Conservation (phyloP, 2,888 invertebrate genomes). For the Caenorhabditis plicata region DNA sequence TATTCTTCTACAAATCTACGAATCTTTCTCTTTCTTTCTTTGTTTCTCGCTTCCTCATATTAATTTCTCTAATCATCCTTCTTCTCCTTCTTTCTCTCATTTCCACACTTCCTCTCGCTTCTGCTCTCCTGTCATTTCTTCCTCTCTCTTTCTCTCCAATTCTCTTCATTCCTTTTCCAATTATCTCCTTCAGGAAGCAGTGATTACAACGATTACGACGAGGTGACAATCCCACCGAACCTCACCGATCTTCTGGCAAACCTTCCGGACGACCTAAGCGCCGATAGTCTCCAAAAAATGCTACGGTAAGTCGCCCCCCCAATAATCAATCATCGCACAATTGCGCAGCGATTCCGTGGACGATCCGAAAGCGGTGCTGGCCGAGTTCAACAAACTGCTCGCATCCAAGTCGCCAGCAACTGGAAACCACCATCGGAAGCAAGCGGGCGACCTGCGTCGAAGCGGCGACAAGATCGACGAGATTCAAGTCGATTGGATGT, state of each 20-base stretch:
- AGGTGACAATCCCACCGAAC: constrained; percentile 63
- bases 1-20: too few relatives aligned
- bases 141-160: too few relatives aligned
- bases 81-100: too few relatives aligned
- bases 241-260: constrained; percentile 61
- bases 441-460: constrained; percentile 27
- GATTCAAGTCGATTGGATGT: constrained; percentile 60
- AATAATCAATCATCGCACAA: neutral
- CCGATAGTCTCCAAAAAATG: constrained; percentile 61
- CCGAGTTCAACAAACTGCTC: constrained; percentile 56
- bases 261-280: constrained; percentile 58
- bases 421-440: constrained; percentile 25
- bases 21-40: too few relatives aligned
- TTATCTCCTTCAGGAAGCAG: too few relatives aligned
- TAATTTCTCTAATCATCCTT: too few relatives aligned
- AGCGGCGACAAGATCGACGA: constrained; percentile 49
- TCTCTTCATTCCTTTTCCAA: too few relatives aligned
- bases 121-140: too few relatives aligned
- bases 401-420: constrained; percentile 39
- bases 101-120: too few relatives aligned
- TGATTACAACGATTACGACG: constrained; percentile 61
- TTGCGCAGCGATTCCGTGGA: constrained; percentile 57
- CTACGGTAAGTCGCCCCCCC: constrained; percentile 33
- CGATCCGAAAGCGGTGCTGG: constrained; percentile 56
- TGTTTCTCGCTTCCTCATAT: too few relatives aligned